Conservation (phyloP, 2,797 vertebrate species). For the Hippoglossus hippoglossus region DNA sequence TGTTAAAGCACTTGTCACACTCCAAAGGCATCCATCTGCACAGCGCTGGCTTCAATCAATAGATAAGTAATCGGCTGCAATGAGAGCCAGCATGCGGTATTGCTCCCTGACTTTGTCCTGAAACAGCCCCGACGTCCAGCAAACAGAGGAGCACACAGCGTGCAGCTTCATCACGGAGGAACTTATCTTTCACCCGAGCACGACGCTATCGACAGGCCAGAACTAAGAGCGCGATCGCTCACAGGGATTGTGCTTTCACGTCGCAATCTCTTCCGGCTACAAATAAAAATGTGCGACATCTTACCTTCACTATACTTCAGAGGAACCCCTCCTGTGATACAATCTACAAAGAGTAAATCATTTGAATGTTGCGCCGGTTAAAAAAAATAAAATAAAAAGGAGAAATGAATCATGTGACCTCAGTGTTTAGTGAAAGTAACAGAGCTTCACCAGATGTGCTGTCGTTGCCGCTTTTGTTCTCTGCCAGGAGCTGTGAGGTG, state of each 20-base stretch:
- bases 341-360: conserved; percentile 9
- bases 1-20: conserved; percentile 84
- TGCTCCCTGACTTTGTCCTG: conserved; percentile 75
- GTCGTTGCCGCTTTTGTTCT: conserved; percentile 19
- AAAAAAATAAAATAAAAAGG: not conserved
- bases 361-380: conserved; percentile 17
- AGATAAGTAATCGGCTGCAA: conserved; percentile 86
- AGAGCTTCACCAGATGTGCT: conserved; percentile 2
- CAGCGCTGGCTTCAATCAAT: conserved; percentile 84
- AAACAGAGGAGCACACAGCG: conserved; percentile 51
- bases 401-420: conserved; percentile 15
- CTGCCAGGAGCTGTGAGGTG: conserved; percentile 22
- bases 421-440: not conserved
- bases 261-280: conserved; percentile 50
- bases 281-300: conserved; percentile 39
- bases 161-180: conserved; percentile 62
- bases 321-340: conserved; percentile 13
- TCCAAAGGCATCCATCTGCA: conserved; percentile 84
- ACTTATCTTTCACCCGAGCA: conserved; percentile 74
- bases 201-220: conserved; percentile 66
- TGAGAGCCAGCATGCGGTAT: conserved; percentile 78
- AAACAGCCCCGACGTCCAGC: conserved; percentile 65
- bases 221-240: conserved; percentile 60
- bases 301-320: conserved; percentile 13
- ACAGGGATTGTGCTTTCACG: conserved; percentile 54